These are phyloP conservation scores for Enteromius treurensis DNA, from an alignment of 2,797 vertebrate species.

Conservation along the genomic window DNA sequence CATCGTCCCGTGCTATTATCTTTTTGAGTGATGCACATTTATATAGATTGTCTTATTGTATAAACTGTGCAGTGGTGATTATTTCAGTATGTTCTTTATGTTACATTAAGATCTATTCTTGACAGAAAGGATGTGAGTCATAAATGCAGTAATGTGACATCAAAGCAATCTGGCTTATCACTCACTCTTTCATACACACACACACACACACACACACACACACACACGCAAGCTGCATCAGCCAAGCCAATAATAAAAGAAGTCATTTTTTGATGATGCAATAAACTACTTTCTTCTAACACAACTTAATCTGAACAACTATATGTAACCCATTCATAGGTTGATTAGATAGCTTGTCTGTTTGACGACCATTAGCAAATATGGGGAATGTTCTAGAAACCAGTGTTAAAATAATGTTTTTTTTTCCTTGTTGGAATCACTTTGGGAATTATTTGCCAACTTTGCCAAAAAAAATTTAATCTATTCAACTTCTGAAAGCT, in stretches of 20 bases:
- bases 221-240: neutral
- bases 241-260: slow-evolving; percentile 4
- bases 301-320: neutral
- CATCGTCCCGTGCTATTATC: neutral
- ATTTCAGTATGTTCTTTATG: slow-evolving; percentile 10
- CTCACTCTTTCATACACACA: neutral
- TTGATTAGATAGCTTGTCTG: neutral
- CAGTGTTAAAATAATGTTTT: neutral
- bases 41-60: neutral
- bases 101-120: slow-evolving; percentile 12
- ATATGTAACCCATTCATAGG: neutral
- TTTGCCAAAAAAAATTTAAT: neutral
- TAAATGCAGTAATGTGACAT: slow-evolving; percentile 52
- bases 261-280: neutral
- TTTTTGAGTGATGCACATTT: neutral
- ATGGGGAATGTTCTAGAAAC: neutral
- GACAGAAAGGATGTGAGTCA: slow-evolving; percentile 58
- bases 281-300: neutral
- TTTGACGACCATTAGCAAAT: neutral
- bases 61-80: neutral
- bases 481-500: neutral
- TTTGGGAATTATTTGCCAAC: neutral
- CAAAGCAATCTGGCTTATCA: slow-evolving; percentile 53
- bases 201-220: neutral
- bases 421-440: neutral